A percentile compares a stretch with the other conserved stretches of the same genome.
phyloP scores from a whole-genome alignment of 53 echinoderm and acorn worm genomes.

The Luidia sarsii region DNA sequence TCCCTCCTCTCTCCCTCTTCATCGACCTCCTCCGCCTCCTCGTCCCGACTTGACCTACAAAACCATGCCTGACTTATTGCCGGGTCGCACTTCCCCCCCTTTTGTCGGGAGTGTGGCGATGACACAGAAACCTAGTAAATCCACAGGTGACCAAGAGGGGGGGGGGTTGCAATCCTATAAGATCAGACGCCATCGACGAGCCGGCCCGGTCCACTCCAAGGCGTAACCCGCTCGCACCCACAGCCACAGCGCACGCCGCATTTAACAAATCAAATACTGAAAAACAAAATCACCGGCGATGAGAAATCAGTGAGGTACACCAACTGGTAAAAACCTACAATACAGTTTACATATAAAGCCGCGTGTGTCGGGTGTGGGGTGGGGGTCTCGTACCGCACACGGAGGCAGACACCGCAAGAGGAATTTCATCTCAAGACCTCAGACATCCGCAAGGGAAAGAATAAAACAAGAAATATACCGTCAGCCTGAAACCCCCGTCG shows the following conservation, averaged over 20 bases:
- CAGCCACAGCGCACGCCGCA: constrained; percentile 2
- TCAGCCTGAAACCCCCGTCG: too few relatives aligned
- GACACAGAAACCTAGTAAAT: constrained; percentile 48
- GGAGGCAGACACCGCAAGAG: too few relatives aligned
- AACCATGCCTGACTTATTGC: constrained; percentile 18
- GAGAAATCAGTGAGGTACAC: too few relatives aligned
- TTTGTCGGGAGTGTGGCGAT: neutral
- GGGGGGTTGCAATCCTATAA: neutral
- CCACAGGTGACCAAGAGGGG: constrained; percentile 58
- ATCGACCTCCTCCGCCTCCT: neutral
- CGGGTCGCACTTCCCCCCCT: neutral
- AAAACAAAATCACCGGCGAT: constrained; percentile 10
- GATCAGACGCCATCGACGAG: neutral
- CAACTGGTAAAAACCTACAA: too few relatives aligned
- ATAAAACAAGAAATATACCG: too few relatives aligned
- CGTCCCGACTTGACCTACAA: constrained; percentile 18
- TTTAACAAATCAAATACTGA: constrained; percentile 43
- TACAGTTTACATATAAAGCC: too few relatives aligned
- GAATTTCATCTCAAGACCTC: too few relatives aligned
- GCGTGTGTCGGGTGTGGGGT: too few relatives aligned
- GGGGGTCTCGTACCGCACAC: too few relatives aligned
- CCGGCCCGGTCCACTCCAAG: too few relatives aligned
- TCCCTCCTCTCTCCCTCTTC: neutral
- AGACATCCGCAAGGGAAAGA: too few relatives aligned
- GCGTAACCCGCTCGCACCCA: neutral